These are phyloP conservation scores for Pseudorhombus dupliciocellatus DNA, from an alignment of 2,113 vertebrate genomes.

Conservation along the genomic window DNA sequence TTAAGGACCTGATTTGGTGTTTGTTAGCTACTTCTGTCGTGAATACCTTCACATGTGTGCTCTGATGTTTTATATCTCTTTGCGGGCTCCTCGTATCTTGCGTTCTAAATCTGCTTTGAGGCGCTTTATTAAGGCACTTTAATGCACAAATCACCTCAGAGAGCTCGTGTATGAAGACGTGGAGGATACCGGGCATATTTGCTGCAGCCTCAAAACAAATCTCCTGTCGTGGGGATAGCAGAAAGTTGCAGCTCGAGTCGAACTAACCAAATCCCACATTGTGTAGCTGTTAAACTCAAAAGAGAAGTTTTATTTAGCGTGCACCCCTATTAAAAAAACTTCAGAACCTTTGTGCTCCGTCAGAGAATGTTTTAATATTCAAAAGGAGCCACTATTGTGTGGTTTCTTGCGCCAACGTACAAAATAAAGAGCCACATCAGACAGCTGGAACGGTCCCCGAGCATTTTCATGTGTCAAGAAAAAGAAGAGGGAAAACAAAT, in stretches of 20 bases:
- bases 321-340: slow-evolving; percentile 79
- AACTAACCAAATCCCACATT: slow-evolving; percentile 76
- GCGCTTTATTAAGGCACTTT: slow-evolving; percentile 18
- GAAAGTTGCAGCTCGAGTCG: slow-evolving; percentile 59
- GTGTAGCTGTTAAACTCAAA: slow-evolving; percentile 78
- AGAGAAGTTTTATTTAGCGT: slow-evolving; percentile 80
- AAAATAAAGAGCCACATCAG: slow-evolving; percentile 85
- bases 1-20: slow-evolving; percentile 3
- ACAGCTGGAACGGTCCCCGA: slow-evolving; percentile 77
- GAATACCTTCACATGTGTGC: slow-evolving; percentile 15
- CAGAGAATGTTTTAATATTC: slow-evolving; percentile 85
- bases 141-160: slow-evolving; percentile 54
- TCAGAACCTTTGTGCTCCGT: slow-evolving; percentile 79
- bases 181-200: slow-evolving; percentile 74
- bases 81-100: slow-evolving; percentile 38
- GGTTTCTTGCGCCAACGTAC: slow-evolving; percentile 79
- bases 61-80: slow-evolving; percentile 33
- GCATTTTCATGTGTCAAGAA: slow-evolving; percentile 79
- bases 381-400: slow-evolving; percentile 81
- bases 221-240: slow-evolving; percentile 58
- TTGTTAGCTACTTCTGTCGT: not conserved
- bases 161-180: slow-evolving; percentile 52
- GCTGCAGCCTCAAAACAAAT: slow-evolving; percentile 76
- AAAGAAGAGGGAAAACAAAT: slow-evolving; percentile 82
- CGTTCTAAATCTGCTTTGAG: slow-evolving; percentile 31